phyloP scores from a whole-genome alignment of 2,113 vertebrate genomes.

The Columba livia region DNA sequence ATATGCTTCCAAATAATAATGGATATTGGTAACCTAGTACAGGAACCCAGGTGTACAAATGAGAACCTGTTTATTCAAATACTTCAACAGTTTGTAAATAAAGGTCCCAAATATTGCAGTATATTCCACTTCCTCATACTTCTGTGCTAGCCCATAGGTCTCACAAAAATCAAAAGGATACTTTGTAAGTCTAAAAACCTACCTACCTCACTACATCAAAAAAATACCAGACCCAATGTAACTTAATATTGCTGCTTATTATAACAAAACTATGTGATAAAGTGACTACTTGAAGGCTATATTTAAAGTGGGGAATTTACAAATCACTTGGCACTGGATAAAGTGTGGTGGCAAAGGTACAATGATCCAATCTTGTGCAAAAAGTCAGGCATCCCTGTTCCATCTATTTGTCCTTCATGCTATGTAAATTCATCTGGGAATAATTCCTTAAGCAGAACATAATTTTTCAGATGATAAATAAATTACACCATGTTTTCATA shows the following conservation, averaged over 20 bases:
- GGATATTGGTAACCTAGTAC: background rate
- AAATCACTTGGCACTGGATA: background rate
- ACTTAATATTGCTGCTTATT: background rate
- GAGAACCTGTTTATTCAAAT: background rate
- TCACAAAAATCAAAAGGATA: background rate
- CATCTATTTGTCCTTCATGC: background rate
- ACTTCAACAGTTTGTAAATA: background rate
- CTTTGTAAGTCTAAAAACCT: background rate
- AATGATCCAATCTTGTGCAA: background rate
- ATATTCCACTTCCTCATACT: background rate
- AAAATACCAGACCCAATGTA: background rate
- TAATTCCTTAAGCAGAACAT: background rate
- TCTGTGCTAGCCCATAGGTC: background rate
- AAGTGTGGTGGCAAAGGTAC: background rate
- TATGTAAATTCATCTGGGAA: background rate
- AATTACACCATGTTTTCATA: background rate
- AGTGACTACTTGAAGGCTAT: background rate
- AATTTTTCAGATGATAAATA: constrained; percentile 1
- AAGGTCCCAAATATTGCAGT: background rate
- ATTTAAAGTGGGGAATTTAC: background rate
- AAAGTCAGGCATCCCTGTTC: background rate
- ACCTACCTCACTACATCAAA: background rate
- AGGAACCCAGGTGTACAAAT: background rate
- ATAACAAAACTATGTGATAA: background rate
- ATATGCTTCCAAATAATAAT: background rate